These are phyloP conservation scores for Octodon degus DNA, from an alignment of 2,113 vertebrate genomes.

Conservation along the genomic window DNA sequence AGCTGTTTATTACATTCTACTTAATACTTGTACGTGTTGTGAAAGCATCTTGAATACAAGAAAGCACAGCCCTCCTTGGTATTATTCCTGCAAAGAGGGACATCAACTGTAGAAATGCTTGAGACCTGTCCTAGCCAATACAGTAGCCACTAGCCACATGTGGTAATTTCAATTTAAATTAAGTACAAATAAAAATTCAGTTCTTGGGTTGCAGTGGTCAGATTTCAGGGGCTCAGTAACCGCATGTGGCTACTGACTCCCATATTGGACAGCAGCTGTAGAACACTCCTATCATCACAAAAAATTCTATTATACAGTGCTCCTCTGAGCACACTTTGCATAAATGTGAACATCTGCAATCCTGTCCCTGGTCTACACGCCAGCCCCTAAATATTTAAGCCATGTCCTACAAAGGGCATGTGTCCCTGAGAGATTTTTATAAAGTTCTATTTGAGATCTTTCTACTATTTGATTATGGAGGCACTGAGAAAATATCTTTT, in stretches of 20 bases:
- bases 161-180: not conserved
- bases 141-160: not conserved
- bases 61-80: not conserved
- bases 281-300: not conserved
- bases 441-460: not conserved
- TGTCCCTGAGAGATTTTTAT: not conserved
- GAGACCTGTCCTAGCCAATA: not conserved
- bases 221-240: not conserved
- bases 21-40: not conserved
- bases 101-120: not conserved
- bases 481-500: not conserved
- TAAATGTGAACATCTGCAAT: not conserved
- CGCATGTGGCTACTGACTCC: not conserved
- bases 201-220: not conserved
- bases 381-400: not conserved
- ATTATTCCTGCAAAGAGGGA: not conserved
- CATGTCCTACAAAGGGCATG: not conserved
- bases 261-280: not conserved
- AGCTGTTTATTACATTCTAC: not conserved
- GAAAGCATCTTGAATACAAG: slow-evolving; percentile 2
- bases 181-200: slow-evolving; percentile 7
- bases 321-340: not conserved
- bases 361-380: not conserved
- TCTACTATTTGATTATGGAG: not conserved
- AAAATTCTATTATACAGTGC: not conserved